Evolutionary conservation across 1,140 invertebrate species (phyloP), one percentile per base, ranked within the genome.

Genomic region (Diuraphis noxia): DNA sequence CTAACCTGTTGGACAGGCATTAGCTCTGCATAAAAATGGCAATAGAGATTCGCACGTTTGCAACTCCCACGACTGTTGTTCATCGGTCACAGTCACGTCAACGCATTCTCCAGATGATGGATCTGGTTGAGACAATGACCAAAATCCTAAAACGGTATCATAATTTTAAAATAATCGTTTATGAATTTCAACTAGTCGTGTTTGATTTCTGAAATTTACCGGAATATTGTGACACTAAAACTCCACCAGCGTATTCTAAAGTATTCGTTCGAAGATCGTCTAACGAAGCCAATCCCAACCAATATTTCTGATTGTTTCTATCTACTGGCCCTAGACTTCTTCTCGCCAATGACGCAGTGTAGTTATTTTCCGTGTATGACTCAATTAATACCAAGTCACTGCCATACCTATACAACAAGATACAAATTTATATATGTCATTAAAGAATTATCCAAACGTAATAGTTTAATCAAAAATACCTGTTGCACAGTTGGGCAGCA

Each of bases 261-360:
- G 98, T 98, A 94, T 98, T 98, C 40, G 98, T 99, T 93, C 97
- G 95, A 56, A 99, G 95, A 94, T 98, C 97, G 94, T 99, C 98
- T 43, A 98, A 95, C 21, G 98, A 97, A 25, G 97, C 96, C 91
- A 98, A 94, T 90, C 98, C 98, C 79, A 98, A 94, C 97, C 97
- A 98, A 94, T 98, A 98, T 93, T 96, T 95, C 93, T 95, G 95
- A 92, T 94, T 94, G 92, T 95, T 94, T 92, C 95, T 93, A 92
- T 95, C 95, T 87, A 94, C 93, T 87, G 95, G 94, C n/a, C 94
- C 94, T n/a, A 95, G 93, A 86, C 92, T 92, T 92, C 93, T 93
- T 92, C 94, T 93, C 38, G 97, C 97, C 94, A 98, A 96, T 49
- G 95, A 95, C 56, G 97, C 95, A 6, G 98, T 98, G 94, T 97